Evolutionary conservation across 1,140 invertebrate genomes (phyloP).

Genomic region (Vollenhovia emeryi): DNA sequence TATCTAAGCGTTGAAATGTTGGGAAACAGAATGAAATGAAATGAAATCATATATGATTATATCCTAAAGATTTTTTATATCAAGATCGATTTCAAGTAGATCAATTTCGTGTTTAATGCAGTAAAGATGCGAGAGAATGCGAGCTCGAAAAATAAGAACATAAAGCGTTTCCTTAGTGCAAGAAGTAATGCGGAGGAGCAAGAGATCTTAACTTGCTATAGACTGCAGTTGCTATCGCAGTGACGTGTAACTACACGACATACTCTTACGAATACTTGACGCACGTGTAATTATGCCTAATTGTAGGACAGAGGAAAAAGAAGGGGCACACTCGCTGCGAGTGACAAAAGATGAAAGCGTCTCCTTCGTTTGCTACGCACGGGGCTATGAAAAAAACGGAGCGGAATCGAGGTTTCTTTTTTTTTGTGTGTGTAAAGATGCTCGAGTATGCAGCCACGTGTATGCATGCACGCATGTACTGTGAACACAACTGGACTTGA

Average conservation of each 20-base stretch:
- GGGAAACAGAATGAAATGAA: neutral
- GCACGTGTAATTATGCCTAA: constrained; percentile 69
- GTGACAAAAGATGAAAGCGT: constrained; percentile 52
- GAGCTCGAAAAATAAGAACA: neutral
- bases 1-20: neutral
- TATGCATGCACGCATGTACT: neutral
- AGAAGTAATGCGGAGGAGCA: neutral
- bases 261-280: constrained; percentile 1
- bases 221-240: neutral
- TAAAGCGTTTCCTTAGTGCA: neutral
- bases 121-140: neutral
- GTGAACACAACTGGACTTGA: constrained; percentile 5
- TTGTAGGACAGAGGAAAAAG: constrained; percentile 56
- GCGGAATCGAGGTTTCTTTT: neutral
- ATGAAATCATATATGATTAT: neutral
- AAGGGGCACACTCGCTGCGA: neutral
- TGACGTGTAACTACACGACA: constrained; percentile 7
- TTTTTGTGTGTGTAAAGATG: constrained; percentile 4
- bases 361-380: neutral
- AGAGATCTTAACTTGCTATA: constrained; percentile 47
- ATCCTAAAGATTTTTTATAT: neutral
- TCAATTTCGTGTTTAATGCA: neutral
- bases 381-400: constrained; percentile 15
- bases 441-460: constrained; percentile 24
- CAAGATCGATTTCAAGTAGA: neutral